Evolutionary conservation across 2,113 vertebrate genomes (phyloP).

Genomic region (Varanus komodoensis): DNA sequence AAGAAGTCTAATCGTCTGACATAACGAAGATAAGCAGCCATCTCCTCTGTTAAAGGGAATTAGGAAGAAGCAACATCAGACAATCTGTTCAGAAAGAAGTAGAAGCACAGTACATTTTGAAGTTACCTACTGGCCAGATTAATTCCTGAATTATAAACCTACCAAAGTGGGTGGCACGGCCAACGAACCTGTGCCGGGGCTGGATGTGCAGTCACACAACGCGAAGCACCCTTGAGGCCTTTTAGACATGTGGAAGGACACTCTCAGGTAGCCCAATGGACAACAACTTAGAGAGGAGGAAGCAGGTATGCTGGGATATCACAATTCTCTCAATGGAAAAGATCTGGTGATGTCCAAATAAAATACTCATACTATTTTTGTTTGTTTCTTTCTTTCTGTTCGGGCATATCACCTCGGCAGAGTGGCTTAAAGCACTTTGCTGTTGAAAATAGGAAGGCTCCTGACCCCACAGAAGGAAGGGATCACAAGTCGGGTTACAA

Average conservation of each 20-base stretch:
- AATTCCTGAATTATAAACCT: neutral
- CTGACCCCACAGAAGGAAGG: neutral
- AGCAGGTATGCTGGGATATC: neutral
- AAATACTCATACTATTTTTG: neutral
- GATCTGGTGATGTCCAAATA: neutral
- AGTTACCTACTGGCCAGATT: conserved; percentile 7
- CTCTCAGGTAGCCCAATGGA: neutral
- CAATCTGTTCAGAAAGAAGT: conserved; percentile 9
- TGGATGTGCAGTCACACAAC: neutral
- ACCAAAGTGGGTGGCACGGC: neutral
- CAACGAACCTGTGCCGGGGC: neutral
- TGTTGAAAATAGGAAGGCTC: neutral
- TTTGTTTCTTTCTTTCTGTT: neutral
- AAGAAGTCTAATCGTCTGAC: conserved; percentile 98
- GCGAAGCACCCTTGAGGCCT: neutral
- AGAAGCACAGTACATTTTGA: conserved; percentile 7
- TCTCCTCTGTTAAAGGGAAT: conserved; percentile 87
- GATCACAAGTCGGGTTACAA: neutral
- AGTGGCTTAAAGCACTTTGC: neutral
- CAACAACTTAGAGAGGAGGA: neutral
- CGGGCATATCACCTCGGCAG: neutral
- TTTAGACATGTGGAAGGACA: neutral
- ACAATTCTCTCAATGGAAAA: neutral
- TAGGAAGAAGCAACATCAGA: conserved; percentile 30
- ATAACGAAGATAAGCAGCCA: conserved; percentile 97